Evolutionary conservation across 2,888 invertebrate species (phyloP).

Genomic region (Drosophila histrio): DNA sequence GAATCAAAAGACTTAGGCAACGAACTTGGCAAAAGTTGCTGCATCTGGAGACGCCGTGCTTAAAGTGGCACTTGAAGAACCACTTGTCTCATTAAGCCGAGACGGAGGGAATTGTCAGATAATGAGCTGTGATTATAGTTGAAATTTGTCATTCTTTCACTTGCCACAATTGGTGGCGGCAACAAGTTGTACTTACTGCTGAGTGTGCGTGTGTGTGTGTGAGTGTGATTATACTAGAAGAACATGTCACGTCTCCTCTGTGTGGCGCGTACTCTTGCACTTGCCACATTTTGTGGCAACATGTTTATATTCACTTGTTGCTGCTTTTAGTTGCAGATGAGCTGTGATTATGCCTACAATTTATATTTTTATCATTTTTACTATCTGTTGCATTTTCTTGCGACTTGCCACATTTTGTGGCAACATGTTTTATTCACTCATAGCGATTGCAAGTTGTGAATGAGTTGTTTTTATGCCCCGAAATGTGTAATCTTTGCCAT

Average conservation of each 20-base stretch:
- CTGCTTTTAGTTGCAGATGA: neutral
- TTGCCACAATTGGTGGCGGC: constrained; percentile 5
- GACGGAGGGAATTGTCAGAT: neutral
- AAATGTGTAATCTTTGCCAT: neutral
- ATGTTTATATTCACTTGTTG: neutral
- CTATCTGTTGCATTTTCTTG: neutral
- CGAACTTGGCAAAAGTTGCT: constrained; percentile 24
- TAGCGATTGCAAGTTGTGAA: neutral
- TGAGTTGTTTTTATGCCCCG: neutral
- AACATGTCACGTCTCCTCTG: neutral
- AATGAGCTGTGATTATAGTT: constrained; percentile 20
- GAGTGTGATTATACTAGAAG: neutral
- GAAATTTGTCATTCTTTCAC: constrained; percentile 11
- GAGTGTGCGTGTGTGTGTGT: too few species aligned
- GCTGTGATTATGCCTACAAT: neutral
- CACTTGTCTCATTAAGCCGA: constrained; percentile 24
- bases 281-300: constrained; percentile 5
- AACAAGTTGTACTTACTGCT: neutral
- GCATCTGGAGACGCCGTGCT: neutral
- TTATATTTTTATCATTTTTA: neutral
- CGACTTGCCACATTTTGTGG: constrained; percentile 9
- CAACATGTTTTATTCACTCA: neutral
- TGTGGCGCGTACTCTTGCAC: neutral
- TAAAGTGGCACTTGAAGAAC: constrained; percentile 20
- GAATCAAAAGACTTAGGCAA: constrained; percentile 52